phyloP scores from a whole-genome alignment of 2,888 invertebrate species.

The Nasonia oneida region DNA sequence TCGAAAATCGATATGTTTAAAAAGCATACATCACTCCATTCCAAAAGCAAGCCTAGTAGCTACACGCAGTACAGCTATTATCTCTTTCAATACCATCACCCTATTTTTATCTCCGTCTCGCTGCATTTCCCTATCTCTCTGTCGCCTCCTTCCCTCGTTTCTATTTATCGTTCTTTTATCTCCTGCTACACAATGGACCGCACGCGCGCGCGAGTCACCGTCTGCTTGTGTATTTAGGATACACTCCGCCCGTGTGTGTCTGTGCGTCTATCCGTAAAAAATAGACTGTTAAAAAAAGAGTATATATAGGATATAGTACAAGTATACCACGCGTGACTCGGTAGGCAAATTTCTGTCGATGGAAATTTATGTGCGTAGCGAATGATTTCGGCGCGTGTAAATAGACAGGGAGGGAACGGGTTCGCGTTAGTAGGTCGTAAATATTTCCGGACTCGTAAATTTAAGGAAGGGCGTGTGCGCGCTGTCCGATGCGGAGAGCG shows the following conservation, averaged over 20 bases:
- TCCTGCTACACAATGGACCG: conserved; percentile 47
- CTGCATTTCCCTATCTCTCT: conserved; percentile 33
- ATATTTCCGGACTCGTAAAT: conserved; percentile 56
- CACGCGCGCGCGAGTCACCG: conserved; percentile 37
- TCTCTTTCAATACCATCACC: conserved; percentile 9
- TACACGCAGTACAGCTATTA: background rate
- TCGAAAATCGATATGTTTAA: background rate
- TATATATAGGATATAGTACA: background rate
- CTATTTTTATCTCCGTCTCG: conserved; percentile 36
- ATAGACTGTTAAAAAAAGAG: conserved; percentile 8
- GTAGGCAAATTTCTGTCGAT: conserved; percentile 58
- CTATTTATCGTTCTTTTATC: conserved; percentile 57
- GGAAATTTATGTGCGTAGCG: conserved; percentile 55
- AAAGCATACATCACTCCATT: conserved; percentile 3
- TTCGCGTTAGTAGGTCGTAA: conserved; percentile 29
- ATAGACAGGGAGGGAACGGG: conserved; percentile 46
- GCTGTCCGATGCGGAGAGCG: background rate
- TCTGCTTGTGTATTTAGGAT: conserved; percentile 62
- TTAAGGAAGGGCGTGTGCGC: conserved; percentile 21
- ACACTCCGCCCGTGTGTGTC: background rate
- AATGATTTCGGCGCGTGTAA: conserved; percentile 40
- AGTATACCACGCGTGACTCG: background rate
- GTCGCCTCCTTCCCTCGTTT: background rate
- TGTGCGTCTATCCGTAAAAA: background rate
- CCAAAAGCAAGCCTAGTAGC: background rate